phyloP scores from a whole-genome alignment of 2,797 vertebrate genomes.

The Peromyscus nudipes region DNA sequence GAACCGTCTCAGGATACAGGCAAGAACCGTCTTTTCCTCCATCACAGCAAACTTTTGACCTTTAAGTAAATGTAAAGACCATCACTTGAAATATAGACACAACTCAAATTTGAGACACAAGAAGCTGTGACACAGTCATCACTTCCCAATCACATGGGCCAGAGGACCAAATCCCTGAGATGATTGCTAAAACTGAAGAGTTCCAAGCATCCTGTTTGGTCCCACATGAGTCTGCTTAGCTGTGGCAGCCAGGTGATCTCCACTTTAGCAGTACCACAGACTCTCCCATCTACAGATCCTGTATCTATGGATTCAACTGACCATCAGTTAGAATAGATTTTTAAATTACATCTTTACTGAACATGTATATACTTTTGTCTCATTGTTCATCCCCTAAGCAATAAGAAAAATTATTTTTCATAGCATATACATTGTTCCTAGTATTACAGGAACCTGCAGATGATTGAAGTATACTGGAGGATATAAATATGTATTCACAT shows the following conservation, averaged over 20 bases:
- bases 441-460: neutral
- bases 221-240: neutral
- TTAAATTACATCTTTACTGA: neutral
- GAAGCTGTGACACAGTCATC: neutral
- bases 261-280: neutral
- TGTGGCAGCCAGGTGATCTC: neutral
- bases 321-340: neutral
- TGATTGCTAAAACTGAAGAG: neutral
- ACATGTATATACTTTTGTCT: neutral
- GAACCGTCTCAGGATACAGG: conserved; percentile 92
- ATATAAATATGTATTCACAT: neutral
- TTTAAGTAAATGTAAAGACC: conserved; percentile 81
- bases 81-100: neutral
- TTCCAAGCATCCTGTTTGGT: neutral
- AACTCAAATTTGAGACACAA: neutral
- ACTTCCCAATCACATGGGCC: neutral
- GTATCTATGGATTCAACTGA: neutral
- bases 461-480: neutral
- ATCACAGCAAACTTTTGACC: conserved; percentile 96
- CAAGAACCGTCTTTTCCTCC: conserved; percentile 96
- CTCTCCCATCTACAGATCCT: neutral
- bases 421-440: neutral
- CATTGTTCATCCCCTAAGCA: neutral
- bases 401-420: neutral
- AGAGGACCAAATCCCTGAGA: neutral